Evolutionary conservation across 2,113 vertebrate species (phyloP), one percentile per base, ranked within the genome.

Genomic region (Ictidomys tridecemlineatus): DNA sequence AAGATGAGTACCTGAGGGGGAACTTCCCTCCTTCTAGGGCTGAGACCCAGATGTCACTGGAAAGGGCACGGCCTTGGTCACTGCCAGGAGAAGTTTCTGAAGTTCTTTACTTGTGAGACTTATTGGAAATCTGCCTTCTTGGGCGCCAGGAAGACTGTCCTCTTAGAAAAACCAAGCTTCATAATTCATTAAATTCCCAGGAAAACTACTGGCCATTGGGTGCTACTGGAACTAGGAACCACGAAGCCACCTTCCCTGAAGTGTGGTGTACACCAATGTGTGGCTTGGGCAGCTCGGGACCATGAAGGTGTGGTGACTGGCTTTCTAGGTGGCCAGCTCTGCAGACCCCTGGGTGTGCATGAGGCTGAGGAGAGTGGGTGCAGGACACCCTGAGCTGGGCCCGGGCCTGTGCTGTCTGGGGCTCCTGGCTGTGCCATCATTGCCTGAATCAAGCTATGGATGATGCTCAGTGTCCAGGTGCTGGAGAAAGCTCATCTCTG

Each of bases 211-310:
- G 12, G 39, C 10, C 45, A 8, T 28, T 34, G 86, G 67, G 4
- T 3, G 14, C 20, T 9, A 0, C 8, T 32, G 39, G 22, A n/a
- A 58, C 18, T 5, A n/a, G 91, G 16, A 17, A 37, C 4, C 69
- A 34, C 61, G 65, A 85, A n/a, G 48, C 5, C 16, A 65, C 0
- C 2, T 9, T 78, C 56, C 74, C 1, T 11, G 32, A 67, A 45
- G 4, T 5, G 0, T 0, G 11, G 13, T 42, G 14, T 12, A 26
- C 39, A 69, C 48, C 2, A 24, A 48, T 5, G 13, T 8, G 18
- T 48, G 69, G 17, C 22, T 69, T 7, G 24, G 37, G 14, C 0
- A 12, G 39, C 67, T 45, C 4, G 12, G 37, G 42, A 10, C 9
- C 34, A 58, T n/a, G n/a, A 61, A 93, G 69, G 79, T 1, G 26